Evolutionary conservation across 2,113 vertebrate species (phyloP), one percentile per base, ranked within the genome.

Genomic region (Alethe castanea): DNA sequence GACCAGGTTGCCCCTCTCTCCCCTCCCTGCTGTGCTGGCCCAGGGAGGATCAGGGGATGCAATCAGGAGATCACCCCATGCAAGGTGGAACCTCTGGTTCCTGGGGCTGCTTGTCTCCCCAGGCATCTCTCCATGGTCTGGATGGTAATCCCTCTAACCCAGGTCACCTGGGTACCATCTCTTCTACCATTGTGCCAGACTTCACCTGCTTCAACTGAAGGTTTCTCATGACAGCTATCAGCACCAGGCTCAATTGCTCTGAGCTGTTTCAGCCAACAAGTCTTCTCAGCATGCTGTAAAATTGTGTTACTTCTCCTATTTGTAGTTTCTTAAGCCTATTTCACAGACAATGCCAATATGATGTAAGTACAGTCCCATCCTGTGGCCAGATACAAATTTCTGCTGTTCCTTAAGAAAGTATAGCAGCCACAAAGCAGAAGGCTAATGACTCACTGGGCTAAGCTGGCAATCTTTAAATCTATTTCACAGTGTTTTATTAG

Each of bases 91-190:
- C 20, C 23, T 48, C 26, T 33, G 7, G 15, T 40, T 84, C 14
- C 23, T 18, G 13, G 11, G 17, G 20, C 9, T 59, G 47, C n/a
- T 23, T 1, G 5, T 5, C 8, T 56, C 28, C 24, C 6, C 33
- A n/a, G 22, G 16, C 45, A 5, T n/a, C 31, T 54, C 14, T 56
- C 0, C 0, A 0, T 56, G 28, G 5, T 59, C 9, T 33, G 48
- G n/a, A 9, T 1, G 2, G 17, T 17, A 54, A 69, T 25, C 6
- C 22, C 26, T 70, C 42, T 42, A 28, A 48, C 33, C 38, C 36
- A 50, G 12, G 25, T 40, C 45, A 65, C 13, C 26, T 22, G 19
- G 67, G 36, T 24, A 50, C 26, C 14, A 14, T 17, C 73, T 81
- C 59, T 33, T 24, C 35, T 57, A 17, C 52, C 23, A 0, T 7